Evolutionary conservation across 2,113 vertebrate species (phyloP).

Genomic region (Stigmatopora nigra): DNA sequence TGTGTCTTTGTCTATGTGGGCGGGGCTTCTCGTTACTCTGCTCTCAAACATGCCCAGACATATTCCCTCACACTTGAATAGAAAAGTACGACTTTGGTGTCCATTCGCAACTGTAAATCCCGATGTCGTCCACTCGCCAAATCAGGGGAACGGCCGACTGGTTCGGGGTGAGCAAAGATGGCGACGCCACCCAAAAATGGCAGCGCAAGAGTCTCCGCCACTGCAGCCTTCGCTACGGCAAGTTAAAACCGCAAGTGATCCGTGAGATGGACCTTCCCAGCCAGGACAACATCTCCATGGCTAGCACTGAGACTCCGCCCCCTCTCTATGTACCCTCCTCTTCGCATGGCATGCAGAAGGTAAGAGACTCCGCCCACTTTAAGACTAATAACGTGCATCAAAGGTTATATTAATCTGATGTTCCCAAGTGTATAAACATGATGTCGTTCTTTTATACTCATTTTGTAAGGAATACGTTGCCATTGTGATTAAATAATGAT

Average conservation of each 20-base stretch:
- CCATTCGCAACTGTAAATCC: conserved; percentile 6
- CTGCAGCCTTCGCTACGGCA: conserved; percentile 94
- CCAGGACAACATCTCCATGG: conserved; percentile 92
- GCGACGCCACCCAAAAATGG: conserved; percentile 92
- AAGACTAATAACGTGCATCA: neutral
- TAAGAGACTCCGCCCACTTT: conserved; percentile 33
- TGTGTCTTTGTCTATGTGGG: conserved; percentile 10
- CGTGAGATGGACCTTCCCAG: conserved; percentile 94
- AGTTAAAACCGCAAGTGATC: conserved; percentile 92
- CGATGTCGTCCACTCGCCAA: conserved; percentile 46
- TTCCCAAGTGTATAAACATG: too few species aligned
- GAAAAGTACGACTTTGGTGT: conserved; percentile 6
- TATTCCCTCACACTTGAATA: conserved; percentile 32
- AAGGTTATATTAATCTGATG: neutral
- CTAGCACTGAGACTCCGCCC: conserved; percentile 93
- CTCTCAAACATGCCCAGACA: conserved; percentile 56
- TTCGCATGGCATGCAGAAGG: conserved; percentile 95
- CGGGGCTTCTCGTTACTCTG: conserved; percentile 7
- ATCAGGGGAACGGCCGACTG: conserved; percentile 94
- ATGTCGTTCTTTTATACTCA: too few species aligned
- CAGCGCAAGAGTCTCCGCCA: conserved; percentile 96
- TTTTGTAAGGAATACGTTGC: too few species aligned
- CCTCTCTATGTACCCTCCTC: conserved; percentile 86
- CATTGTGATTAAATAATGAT: too few species aligned
- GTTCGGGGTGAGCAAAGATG: conserved; percentile 96